These are phyloP conservation scores for Pangasius krempfi DNA, from an alignment of 2,797 vertebrate genomes.

Conservation along the genomic window DNA sequence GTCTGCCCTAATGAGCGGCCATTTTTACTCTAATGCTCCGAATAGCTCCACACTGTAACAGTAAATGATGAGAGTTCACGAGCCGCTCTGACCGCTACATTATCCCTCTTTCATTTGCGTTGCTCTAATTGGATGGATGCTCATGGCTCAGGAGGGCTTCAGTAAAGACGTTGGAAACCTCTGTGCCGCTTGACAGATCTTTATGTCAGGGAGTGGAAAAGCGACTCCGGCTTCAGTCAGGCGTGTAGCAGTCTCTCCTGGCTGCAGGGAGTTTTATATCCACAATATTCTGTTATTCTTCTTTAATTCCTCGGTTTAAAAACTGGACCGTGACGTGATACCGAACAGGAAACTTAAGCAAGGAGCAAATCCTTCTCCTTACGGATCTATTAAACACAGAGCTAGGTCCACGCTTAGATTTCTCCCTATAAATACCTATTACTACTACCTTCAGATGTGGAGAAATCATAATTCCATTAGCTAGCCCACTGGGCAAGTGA, in stretches of 20 bases:
- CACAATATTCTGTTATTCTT: background rate
- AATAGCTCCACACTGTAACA: slow-evolving; percentile 72
- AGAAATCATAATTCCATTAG: background rate
- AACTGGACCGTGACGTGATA: background rate
- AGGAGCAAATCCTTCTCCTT: slow-evolving; percentile 39
- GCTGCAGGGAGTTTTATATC: background rate
- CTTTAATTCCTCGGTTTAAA: background rate
- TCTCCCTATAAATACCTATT: background rate
- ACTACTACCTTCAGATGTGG: background rate
- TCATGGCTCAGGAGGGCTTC: slow-evolving; percentile 57
- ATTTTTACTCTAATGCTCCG: slow-evolving; percentile 75
- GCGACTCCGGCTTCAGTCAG: slow-evolving; percentile 12
- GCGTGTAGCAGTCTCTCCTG: background rate
- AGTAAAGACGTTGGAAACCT: slow-evolving; percentile 53
- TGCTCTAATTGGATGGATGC: slow-evolving; percentile 66
- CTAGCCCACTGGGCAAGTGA: background rate
- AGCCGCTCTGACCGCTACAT: slow-evolving; percentile 69
- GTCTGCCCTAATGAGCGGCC: slow-evolving; percentile 74
- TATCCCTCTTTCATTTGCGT: slow-evolving; percentile 55
- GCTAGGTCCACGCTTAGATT: background rate
- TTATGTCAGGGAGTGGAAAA: slow-evolving; percentile 15
- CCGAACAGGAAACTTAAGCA: slow-evolving; percentile 26
- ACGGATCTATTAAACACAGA: slow-evolving; percentile 32
- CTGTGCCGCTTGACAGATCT: slow-evolving; percentile 39
- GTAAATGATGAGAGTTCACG: slow-evolving; percentile 73